Evolutionary conservation across 2,113 vertebrate species (phyloP).

Genomic region (Neotoma lepida): DNA sequence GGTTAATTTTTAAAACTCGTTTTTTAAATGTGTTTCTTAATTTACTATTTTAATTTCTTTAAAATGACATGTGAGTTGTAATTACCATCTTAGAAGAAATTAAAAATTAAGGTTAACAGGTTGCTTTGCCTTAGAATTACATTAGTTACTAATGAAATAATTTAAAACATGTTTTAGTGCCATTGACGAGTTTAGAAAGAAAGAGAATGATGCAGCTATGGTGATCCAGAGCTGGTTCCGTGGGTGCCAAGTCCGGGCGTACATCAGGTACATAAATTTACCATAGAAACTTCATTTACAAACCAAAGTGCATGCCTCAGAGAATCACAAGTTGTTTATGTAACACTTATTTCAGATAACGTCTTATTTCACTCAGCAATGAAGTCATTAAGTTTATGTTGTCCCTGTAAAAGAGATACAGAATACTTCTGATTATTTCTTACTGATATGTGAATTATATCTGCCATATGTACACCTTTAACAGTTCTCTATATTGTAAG

Average conservation of each 20-base stretch:
- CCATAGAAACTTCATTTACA: not conserved
- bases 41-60: slow-evolving; percentile 63
- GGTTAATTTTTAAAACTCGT: slow-evolving; percentile 64
- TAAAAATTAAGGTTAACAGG: slow-evolving; percentile 62
- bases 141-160: slow-evolving; percentile 47
- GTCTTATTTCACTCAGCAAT: not conserved
- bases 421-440: not conserved
- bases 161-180: slow-evolving; percentile 81
- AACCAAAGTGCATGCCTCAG: not conserved
- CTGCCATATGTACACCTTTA: not conserved
- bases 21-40: slow-evolving; percentile 61
- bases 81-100: slow-evolving; percentile 64
- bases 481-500: not conserved
- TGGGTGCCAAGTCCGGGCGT: slow-evolving; percentile 88
- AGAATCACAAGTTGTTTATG: not conserved
- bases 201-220: slow-evolving; percentile 86
- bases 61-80: slow-evolving; percentile 59
- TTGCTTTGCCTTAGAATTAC: slow-evolving; percentile 31
- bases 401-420: not conserved
- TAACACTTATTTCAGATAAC: not conserved
- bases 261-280: slow-evolving; percentile 88
- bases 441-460: not conserved
- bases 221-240: slow-evolving; percentile 94
- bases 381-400: not conserved
- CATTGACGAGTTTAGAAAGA: slow-evolving; percentile 85